Conservation (phyloP, 1,140 invertebrate genomes). For the Cephus cinctus region DNA sequence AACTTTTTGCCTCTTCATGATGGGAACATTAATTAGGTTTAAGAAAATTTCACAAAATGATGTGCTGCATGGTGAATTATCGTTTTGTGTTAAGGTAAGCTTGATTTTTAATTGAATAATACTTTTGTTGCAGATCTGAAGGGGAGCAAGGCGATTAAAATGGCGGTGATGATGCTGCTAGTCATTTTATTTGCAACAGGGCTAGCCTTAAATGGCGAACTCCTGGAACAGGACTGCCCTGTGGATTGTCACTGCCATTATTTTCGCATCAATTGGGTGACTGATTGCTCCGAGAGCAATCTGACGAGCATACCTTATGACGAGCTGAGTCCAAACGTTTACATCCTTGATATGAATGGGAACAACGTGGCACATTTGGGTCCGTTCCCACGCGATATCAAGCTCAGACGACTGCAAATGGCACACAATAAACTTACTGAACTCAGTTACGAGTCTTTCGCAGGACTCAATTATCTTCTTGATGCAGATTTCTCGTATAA, state of each 20-base stretch:
- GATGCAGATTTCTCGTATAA: constrained; percentile 71
- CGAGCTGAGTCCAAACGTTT: constrained; percentile 68
- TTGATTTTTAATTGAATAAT: neutral
- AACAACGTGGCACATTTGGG: constrained; percentile 63
- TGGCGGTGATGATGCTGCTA: neutral
- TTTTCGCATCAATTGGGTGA: constrained; percentile 75
- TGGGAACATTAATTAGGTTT: too few relatives aligned
- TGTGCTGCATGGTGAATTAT: too few relatives aligned
- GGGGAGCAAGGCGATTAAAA: too few relatives aligned
- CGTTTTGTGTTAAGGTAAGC: too few relatives aligned
- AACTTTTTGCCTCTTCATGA: too few relatives aligned
- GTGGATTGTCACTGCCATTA: constrained; percentile 75
- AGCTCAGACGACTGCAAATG: constrained; percentile 68
- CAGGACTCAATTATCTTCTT: constrained; percentile 64
- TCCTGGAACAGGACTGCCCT: constrained; percentile 66
- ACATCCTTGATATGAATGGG: constrained; percentile 70
- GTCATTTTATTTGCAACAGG: constrained; percentile 6
- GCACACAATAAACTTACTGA: constrained; percentile 65
- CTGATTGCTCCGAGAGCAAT: constrained; percentile 74
- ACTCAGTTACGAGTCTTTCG: constrained; percentile 63
- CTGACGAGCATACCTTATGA: constrained; percentile 68
- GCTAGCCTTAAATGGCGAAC: constrained; percentile 59
- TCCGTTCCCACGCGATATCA: constrained; percentile 66
- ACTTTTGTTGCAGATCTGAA: neutral
- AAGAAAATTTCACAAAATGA: too few relatives aligned